phyloP scores from a whole-genome alignment of 2,797 vertebrate genomes.

The Acanthis flammea region DNA sequence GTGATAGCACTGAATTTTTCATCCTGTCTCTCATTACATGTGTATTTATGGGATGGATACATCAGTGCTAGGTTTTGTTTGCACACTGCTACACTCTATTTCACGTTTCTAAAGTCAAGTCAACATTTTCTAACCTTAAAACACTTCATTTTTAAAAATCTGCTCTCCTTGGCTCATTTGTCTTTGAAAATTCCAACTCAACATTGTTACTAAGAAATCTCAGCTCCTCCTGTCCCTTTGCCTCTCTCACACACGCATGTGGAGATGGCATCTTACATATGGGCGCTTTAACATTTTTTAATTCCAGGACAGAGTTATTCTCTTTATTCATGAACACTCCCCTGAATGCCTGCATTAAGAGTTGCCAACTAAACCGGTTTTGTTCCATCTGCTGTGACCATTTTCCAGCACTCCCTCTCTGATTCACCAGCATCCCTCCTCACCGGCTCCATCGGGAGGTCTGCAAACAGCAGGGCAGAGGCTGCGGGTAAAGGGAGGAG shows the following conservation, averaged over 20 bases:
- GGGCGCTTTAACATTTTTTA: not conserved
- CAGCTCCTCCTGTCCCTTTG: not conserved
- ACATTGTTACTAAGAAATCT: not conserved
- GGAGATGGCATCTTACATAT: not conserved
- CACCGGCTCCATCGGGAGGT: not conserved
- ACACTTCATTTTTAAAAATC: not conserved
- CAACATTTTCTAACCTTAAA: not conserved
- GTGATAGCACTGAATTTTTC: not conserved
- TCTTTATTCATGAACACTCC: not conserved
- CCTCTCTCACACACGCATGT: not conserved
- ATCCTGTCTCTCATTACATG: not conserved
- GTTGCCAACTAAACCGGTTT: not conserved
- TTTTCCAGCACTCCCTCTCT: conserved; percentile 35
- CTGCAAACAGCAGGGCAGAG: not conserved
- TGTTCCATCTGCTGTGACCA: conserved; percentile 48
- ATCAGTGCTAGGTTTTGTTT: not conserved
- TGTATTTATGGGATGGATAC: not conserved
- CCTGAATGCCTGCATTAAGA: conserved; percentile 3
- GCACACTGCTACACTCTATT: not conserved
- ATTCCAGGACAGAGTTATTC: conserved; percentile 15
- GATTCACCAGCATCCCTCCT: conserved; percentile 36
- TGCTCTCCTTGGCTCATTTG: not conserved
- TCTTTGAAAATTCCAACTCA: not conserved
- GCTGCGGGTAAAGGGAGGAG: not conserved
- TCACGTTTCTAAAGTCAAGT: not conserved